phyloP scores from a whole-genome alignment of 2,888 invertebrate species.

The Metopia argyrocephala region DNA sequence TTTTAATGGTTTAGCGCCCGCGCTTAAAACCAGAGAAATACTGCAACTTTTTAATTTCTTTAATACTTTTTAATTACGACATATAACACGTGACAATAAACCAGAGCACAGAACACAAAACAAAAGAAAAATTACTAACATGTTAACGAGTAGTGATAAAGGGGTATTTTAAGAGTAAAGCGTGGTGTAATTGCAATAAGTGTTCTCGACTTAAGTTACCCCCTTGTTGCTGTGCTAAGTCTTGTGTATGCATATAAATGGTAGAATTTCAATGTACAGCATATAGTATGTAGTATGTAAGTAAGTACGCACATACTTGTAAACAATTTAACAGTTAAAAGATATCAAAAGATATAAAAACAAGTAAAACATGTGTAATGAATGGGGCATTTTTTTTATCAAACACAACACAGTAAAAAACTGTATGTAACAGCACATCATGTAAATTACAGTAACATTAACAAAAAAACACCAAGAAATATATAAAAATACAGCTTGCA shows the following conservation, averaged over 20 bases:
- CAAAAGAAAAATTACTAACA: neutral
- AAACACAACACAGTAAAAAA: neutral
- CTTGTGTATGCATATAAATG: neutral
- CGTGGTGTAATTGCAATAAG: neutral
- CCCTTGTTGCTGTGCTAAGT: neutral
- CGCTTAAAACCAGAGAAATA: neutral
- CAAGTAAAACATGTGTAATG: conserved; percentile 50
- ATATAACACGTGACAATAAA: conserved; percentile 50
- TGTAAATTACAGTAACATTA: neutral
- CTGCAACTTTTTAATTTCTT: conserved; percentile 18
- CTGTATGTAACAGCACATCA: neutral
- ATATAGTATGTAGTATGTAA: no score
- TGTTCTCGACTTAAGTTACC: neutral
- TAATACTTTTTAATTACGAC: conserved; percentile 41
- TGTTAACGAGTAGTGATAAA: neutral
- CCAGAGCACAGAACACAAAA: conserved; percentile 25
- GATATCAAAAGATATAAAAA: neutral
- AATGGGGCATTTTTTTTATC: conserved; percentile 39
- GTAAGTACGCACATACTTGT: conserved; percentile 26
- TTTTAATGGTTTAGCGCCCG: conserved; percentile 40
- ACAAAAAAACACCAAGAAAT: neutral
- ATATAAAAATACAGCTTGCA: neutral
- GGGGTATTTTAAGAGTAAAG: neutral
- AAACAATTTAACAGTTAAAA: conserved; percentile 39
- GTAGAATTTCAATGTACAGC: neutral